Evolutionary conservation across 2,113 vertebrate species (phyloP).

Genomic region (Irena cyanogastra): DNA sequence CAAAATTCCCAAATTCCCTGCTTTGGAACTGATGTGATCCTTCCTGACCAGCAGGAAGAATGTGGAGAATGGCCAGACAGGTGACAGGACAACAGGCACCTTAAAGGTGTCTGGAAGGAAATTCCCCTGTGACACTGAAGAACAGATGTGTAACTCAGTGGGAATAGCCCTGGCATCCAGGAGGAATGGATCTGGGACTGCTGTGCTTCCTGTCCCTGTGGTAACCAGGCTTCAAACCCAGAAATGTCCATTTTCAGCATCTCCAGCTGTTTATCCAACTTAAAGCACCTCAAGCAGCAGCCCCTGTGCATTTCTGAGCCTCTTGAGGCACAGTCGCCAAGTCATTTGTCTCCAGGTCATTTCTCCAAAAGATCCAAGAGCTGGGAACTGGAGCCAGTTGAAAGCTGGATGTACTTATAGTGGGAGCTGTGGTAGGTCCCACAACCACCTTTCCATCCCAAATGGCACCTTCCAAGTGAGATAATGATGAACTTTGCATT

Average conservation of each 20-base stretch:
- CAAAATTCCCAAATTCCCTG: neutral
- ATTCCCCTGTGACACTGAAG: neutral
- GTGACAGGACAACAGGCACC: neutral
- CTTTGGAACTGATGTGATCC: neutral
- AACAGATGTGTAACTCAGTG: neutral
- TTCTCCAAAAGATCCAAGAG: neutral
- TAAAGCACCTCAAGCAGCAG: neutral
- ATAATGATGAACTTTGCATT: neutral
- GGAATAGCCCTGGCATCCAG: neutral
- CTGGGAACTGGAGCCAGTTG: neutral
- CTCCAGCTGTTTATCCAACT: neutral
- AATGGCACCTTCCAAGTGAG: neutral
- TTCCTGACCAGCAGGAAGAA: neutral
- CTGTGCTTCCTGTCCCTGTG: neutral
- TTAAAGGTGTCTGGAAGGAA: neutral
- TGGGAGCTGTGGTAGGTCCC: neutral
- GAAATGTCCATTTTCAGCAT: neutral
- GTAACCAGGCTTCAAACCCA: neutral
- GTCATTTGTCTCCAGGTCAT: neutral
- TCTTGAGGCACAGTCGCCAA: neutral
- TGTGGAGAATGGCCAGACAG: neutral
- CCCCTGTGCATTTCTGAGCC: neutral
- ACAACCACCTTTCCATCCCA: neutral
- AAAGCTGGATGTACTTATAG: neutral
- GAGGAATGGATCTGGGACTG: neutral